These are phyloP conservation scores for Solea senegalensis DNA, from an alignment of 2,113 vertebrate species.

Conservation along the genomic window DNA sequence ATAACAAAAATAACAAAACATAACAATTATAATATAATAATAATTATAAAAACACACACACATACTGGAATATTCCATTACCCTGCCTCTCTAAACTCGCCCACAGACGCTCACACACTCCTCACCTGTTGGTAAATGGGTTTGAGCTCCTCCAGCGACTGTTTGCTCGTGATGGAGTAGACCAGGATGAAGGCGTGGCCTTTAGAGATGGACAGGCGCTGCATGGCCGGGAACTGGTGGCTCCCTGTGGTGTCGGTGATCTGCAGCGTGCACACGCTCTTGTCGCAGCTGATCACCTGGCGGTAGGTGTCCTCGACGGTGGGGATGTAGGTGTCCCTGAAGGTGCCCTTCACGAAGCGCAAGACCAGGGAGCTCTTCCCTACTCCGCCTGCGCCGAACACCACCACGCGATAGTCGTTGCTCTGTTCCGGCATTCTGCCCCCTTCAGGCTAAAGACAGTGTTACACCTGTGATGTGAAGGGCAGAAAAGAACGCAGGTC, in stretches of 20 bases:
- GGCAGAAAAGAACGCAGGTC: slow-evolving; percentile 2
- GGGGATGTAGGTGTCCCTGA: slow-evolving; percentile 96
- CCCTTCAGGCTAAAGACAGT: slow-evolving; percentile 62
- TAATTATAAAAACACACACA: slow-evolving; percentile 2
- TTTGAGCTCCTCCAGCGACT: slow-evolving; percentile 95
- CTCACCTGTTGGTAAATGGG: slow-evolving; percentile 95
- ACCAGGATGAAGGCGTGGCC: slow-evolving; percentile 98
- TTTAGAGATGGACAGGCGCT: slow-evolving; percentile 96
- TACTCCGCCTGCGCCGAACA: slow-evolving; percentile 94
- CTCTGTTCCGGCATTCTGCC: slow-evolving; percentile 95
- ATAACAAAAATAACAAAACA: too few relatives aligned
- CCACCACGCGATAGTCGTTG: slow-evolving; percentile 96
- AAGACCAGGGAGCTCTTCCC: slow-evolving; percentile 97
- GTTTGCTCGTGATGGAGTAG: slow-evolving; percentile 95
- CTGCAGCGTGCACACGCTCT: slow-evolving; percentile 96
- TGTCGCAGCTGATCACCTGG: slow-evolving; percentile 98
- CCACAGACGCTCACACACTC: background rate
- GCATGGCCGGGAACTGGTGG: slow-evolving; percentile 98
- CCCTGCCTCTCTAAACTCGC: background rate
- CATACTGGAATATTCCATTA: background rate
- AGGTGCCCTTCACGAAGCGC: slow-evolving; percentile 96
- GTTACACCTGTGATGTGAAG: slow-evolving; percentile 58
- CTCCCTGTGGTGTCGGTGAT: slow-evolving; percentile 98
- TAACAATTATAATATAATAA: too few relatives aligned
- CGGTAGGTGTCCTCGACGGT: slow-evolving; percentile 97